Conservation (phyloP, 2,888 invertebrate genomes). For the Aelia acuminata region DNA sequence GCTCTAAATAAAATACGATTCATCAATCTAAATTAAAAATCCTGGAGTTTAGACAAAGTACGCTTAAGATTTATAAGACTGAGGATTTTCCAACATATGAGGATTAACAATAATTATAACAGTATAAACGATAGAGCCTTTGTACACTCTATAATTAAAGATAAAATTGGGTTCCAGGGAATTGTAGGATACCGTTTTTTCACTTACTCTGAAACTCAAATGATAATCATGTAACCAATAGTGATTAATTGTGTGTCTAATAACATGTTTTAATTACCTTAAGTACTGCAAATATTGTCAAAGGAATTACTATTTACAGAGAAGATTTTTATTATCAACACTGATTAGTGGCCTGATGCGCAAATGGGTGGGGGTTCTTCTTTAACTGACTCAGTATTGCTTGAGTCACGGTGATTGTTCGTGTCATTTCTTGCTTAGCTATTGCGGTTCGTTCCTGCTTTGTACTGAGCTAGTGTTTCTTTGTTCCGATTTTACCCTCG, state of each 20-base stretch:
- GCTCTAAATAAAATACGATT: no score
- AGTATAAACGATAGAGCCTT: neutral
- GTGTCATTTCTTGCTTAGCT: neutral
- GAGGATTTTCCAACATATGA: neutral
- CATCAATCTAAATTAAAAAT: neutral
- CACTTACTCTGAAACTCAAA: neutral
- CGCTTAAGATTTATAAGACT: neutral
- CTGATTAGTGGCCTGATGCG: constrained; percentile 30
- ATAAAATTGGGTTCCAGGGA: neutral
- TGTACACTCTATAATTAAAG: neutral
- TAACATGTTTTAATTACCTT: neutral
- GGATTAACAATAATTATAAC: neutral
- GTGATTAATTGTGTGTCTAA: neutral
- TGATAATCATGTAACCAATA: neutral
- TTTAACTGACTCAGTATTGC: constrained; percentile 1
- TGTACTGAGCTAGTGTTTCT: neutral
- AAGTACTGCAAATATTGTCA: neutral
- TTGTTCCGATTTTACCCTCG: neutral
- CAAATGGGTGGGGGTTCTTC: constrained; percentile 4
- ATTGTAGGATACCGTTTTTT: neutral
- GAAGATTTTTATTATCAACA: constrained; percentile 4
- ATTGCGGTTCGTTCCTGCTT: neutral
- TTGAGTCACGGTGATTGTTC: neutral
- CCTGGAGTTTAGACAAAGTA: neutral
- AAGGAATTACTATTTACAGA: neutral